Percentiles rank a stretch among this genome's conserved stretches.
Evolutionary conservation across 1,140 invertebrate genomes (phyloP).

Genomic region (Sesamia nonagrioides): DNA sequence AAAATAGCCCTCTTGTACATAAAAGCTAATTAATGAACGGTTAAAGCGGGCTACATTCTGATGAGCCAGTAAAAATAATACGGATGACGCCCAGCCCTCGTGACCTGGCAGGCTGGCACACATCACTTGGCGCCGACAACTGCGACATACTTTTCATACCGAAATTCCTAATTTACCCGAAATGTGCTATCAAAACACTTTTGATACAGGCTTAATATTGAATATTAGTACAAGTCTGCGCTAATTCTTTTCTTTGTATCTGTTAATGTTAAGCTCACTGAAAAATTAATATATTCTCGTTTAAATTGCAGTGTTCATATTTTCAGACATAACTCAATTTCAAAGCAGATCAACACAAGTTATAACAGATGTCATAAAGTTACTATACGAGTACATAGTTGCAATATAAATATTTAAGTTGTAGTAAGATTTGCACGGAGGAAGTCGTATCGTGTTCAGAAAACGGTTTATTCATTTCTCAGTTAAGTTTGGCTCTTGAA

Average conservation of each 20-base stretch:
- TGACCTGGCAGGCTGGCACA: constrained; percentile 81
- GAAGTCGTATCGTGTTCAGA: too few species aligned
- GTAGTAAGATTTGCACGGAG: too few species aligned
- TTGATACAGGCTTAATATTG: constrained; percentile 1
- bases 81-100: constrained; percentile 68
- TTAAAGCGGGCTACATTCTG: constrained; percentile 56
- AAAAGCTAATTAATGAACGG: constrained; percentile 34
- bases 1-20: constrained; percentile 6
- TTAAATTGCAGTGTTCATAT: background rate
- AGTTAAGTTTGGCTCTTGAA: too few species aligned
- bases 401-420: background rate
- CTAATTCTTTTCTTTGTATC: background rate
- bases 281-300: background rate
- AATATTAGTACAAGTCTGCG: background rate
- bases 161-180: constrained; percentile 69
- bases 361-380: constrained; percentile 2
- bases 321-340: constrained; percentile 1
- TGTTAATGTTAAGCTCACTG: background rate
- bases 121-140: constrained; percentile 72
- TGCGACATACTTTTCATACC: constrained; percentile 73
- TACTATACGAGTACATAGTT: background rate
- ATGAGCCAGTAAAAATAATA: constrained; percentile 79
- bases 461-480: too few species aligned
- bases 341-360: background rate
- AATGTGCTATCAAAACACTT: constrained; percentile 43